phyloP scores from a whole-genome alignment of 2,797 vertebrate species.

The Balearica regulorum region DNA sequence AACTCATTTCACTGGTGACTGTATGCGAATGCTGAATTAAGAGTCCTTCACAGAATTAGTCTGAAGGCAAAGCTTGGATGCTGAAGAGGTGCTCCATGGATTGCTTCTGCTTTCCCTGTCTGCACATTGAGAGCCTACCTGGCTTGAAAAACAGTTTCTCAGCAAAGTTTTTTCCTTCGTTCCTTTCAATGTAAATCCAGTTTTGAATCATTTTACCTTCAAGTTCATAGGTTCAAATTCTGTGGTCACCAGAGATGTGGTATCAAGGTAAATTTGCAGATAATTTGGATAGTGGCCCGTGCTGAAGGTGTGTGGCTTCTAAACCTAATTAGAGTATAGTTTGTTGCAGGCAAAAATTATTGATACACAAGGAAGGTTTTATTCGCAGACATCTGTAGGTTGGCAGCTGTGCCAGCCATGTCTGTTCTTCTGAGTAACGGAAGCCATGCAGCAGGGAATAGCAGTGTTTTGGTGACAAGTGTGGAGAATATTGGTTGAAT shows the following conservation, averaged over 20 bases:
- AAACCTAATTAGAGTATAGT: conserved; percentile 35
- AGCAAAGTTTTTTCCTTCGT: not conserved
- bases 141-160: not conserved
- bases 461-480: conserved; percentile 37
- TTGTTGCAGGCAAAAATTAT: conserved; percentile 29
- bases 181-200: not conserved
- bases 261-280: not conserved
- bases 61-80: not conserved
- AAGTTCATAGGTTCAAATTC: not conserved
- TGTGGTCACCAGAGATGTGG: not conserved
- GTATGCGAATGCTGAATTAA: not conserved
- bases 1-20: conserved; percentile 22
- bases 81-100: not conserved
- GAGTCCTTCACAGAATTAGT: not conserved
- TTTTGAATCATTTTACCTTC: not conserved
- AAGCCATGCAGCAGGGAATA: conserved; percentile 26
- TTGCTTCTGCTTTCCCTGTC: not conserved
- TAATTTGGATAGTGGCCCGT: not conserved
- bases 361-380: conserved; percentile 59
- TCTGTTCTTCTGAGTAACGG: conserved; percentile 42
- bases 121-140: not conserved
- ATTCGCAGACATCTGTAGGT: conserved; percentile 66
- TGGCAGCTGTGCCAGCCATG: conserved; percentile 66
- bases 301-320: not conserved
- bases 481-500: conserved; percentile 46